Percentiles rank a stretch among this genome's conserved stretches.
Evolutionary conservation across 2,113 vertebrate species (phyloP).

Genomic region (Rhea americana): DNA sequence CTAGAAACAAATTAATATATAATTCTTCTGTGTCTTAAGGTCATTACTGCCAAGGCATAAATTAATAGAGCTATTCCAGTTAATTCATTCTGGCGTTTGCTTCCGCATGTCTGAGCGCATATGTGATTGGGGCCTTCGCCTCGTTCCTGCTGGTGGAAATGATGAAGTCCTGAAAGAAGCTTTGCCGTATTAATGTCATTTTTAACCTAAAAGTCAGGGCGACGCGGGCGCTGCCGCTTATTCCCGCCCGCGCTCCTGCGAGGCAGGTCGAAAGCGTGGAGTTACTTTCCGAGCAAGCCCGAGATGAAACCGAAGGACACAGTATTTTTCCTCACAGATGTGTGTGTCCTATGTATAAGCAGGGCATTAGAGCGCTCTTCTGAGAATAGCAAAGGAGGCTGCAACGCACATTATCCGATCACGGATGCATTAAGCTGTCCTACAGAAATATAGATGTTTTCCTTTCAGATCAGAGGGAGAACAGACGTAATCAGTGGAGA

Average conservation of each 20-base stretch:
- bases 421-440: constrained; percentile 28
- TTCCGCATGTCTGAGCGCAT: constrained; percentile 72
- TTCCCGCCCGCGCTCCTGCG: rapidly evolving
- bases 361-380: constrained; percentile 54
- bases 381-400: constrained; percentile 49
- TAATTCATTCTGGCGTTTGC: constrained; percentile 71
- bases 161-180: constrained; percentile 41
- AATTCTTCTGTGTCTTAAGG: constrained; percentile 78
- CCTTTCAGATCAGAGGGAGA: constrained; percentile 11
- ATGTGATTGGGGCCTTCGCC: constrained; percentile 48
- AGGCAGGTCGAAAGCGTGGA: background rate
- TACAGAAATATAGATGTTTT: constrained; percentile 29
- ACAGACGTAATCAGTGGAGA: background rate
- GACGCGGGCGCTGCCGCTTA: background rate
- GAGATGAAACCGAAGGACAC: background rate
- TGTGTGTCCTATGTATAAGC: constrained; percentile 38
- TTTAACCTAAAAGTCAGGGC: constrained; percentile 52
- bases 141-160: background rate
- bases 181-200: constrained; percentile 44
- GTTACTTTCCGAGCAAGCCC: background rate
- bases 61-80: constrained; percentile 77
- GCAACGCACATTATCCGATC: constrained; percentile 4
- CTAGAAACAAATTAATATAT: constrained; percentile 78
- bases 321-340: constrained; percentile 49
- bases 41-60: constrained; percentile 76